Percentiles rank a stretch among this genome's conserved stretches.
phyloP scores from a whole-genome alignment of 2,888 invertebrate species.

The Drosophila paranaensis region DNA sequence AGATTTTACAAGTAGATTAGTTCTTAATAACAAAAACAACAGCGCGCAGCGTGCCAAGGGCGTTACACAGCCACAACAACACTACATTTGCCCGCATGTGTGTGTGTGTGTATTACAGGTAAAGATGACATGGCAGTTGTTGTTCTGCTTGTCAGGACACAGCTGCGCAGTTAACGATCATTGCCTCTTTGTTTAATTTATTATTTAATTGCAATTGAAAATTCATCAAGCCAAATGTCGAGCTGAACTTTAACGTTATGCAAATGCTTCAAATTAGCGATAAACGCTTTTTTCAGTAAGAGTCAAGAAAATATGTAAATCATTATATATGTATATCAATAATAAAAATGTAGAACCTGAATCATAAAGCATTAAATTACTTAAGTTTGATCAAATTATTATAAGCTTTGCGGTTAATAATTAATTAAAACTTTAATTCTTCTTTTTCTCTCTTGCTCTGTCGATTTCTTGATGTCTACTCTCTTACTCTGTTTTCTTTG shows the following conservation, averaged over 20 bases:
- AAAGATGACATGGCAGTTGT: constrained; percentile 25
- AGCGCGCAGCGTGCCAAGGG: constrained; percentile 28
- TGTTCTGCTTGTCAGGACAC: constrained; percentile 19
- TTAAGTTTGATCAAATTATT: no score
- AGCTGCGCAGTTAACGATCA: constrained; percentile 25
- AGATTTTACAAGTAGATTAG: constrained; percentile 79
- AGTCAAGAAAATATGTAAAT: no score
- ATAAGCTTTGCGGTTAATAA: no score
- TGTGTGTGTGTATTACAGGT: constrained; percentile 34
- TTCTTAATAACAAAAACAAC: constrained; percentile 73
- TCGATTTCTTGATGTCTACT: no score
- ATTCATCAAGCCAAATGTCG: not conserved
- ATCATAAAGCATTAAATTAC: not conserved
- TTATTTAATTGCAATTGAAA: constrained; percentile 22
- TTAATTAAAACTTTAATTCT: no score
- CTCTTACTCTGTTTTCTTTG: no score
- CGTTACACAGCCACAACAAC: constrained; percentile 27
- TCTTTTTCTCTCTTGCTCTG: no score
- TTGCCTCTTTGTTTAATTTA: constrained; percentile 31
- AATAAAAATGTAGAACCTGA: no score
- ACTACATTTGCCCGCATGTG: constrained; percentile 4
- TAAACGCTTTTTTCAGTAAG: no score
- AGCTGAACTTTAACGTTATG: not conserved
- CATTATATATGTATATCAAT: not conserved
- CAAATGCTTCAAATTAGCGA: no score